Evolutionary conservation across 2,797 vertebrate genomes (phyloP).

Genomic region (Picus viridis): DNA sequence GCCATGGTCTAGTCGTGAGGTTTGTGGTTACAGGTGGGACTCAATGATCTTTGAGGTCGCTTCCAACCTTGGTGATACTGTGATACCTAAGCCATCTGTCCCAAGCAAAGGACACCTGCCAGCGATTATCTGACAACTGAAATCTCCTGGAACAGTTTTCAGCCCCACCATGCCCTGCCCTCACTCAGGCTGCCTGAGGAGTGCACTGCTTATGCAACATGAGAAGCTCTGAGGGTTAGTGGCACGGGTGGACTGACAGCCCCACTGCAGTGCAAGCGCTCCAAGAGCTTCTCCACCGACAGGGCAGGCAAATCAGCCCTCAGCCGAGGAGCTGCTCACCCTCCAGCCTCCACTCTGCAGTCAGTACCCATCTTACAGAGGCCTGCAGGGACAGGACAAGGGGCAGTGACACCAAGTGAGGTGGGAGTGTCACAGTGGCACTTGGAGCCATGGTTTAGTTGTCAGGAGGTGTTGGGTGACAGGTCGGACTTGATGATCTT

Average conservation of each 20-base stretch:
- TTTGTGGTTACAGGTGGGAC: no score
- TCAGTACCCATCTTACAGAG: background rate
- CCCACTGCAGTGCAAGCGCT: background rate
- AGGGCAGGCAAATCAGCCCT: background rate
- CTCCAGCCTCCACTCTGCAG: background rate
- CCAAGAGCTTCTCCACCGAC: background rate
- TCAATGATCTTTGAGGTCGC: no score
- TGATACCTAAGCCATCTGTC: constrained; percentile 12
- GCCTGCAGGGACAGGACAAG: no score
- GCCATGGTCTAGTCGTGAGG: no score
- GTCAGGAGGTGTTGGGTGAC: no score
- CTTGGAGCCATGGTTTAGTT: no score
- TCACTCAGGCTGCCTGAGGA: constrained; percentile 31
- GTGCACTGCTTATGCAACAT: background rate
- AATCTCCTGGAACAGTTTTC: constrained; percentile 22
- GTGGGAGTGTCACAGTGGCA: no score
- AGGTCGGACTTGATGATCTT: no score
- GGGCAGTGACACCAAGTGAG: no score
- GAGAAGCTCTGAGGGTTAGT: background rate
- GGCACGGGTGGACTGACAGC: constrained; percentile 5
- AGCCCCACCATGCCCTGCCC: background rate
- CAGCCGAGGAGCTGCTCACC: background rate
- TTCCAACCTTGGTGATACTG: no score
- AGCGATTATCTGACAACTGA: constrained; percentile 12
- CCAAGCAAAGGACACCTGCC: constrained; percentile 33